Evolutionary conservation across 2,888 invertebrate genomes (phyloP).

Genomic region (Ceraclea dissimilis): DNA sequence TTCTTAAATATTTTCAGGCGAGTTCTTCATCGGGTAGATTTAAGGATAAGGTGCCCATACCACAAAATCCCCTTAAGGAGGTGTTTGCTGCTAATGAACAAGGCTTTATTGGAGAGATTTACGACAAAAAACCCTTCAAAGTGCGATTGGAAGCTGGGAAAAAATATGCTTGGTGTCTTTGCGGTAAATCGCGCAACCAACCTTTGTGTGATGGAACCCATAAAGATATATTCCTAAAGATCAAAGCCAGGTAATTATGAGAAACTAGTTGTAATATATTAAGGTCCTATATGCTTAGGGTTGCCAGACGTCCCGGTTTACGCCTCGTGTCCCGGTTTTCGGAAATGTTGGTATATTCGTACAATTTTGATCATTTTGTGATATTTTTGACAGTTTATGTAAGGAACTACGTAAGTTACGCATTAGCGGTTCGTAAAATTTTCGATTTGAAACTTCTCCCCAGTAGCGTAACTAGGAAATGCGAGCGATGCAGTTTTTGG

Average conservation of each 20-base stretch:
- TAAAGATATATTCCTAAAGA: conserved; percentile 64
- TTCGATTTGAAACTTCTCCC: no score
- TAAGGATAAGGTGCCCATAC: conserved; percentile 38
- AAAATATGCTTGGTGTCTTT: conserved; percentile 86
- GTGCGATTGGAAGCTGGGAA: conserved; percentile 65
- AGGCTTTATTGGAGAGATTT: conserved; percentile 64
- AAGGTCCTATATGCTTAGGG: no score
- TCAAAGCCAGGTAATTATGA: conserved; percentile 53
- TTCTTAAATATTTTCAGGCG: not conserved
- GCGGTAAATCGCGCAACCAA: conserved; percentile 86
- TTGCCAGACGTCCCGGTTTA: no score
- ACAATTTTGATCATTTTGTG: no score
- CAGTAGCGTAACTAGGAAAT: no score
- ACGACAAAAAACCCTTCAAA: conserved; percentile 86
- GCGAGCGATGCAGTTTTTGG: no score
- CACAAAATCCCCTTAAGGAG: conserved; percentile 56
- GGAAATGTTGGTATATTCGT: no score
- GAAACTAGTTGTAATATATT: not conserved
- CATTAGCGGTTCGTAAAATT: no score
- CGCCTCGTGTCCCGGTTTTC: no score
- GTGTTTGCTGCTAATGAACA: conserved; percentile 58
- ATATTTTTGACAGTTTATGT: no score
- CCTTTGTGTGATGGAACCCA: conserved; percentile 95
- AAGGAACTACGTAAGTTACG: no score
- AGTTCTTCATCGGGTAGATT: not conserved